Evolutionary conservation across 2,113 vertebrate genomes (phyloP), one percentile per base, ranked within the genome.

Genomic region (Aplodontia rufa): DNA sequence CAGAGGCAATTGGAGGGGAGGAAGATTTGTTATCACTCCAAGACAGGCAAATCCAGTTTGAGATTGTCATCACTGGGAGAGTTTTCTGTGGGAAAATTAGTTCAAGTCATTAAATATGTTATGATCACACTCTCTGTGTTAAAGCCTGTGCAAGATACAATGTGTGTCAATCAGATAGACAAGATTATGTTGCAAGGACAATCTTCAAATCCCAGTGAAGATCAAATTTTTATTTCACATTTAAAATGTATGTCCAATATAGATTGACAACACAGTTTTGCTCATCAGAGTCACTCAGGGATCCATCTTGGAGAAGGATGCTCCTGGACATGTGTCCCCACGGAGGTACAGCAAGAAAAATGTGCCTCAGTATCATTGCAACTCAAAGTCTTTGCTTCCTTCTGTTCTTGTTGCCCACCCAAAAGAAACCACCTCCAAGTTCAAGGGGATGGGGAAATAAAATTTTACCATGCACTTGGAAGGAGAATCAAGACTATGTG

Each of bases 1-100:
- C 53, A 68, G 42, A 93, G 12, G 40, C 35, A 74, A 6, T n/a
- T 71, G 60, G 17, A 89, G 7, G 35, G n/a, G 3, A 93, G 14
- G 19, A 1, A 93, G 42, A n/a, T 95, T 76, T 89, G 12, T 40
- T 94, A 85, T 64, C 82, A 72, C 14, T 81, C 51, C 66, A 95
- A 87, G 20, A 30, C 7, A 89, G 58, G 5, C 8, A 87, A 72
- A 81, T 87, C 84, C 75, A 82, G 22, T 37, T 30, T 83, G 19
- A 88, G 20, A 22, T 72, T 53, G 64, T 92, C 28, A 42, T 95
- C 7, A 4, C 66, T 42, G 53, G 30, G 6, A 8, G 37, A n/a
- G 8, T 60, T 86, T 14, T 85, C 22, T 88, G 22, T 4, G 85
- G 86, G 53, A 51, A 93, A 51, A 86, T 92, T 62, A 76, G 37